A percentile compares a stretch with the other conserved stretches of the same genome.
Conservation (phyloP, 2,888 invertebrate species). For the Xestia c-nigrum region DNA sequence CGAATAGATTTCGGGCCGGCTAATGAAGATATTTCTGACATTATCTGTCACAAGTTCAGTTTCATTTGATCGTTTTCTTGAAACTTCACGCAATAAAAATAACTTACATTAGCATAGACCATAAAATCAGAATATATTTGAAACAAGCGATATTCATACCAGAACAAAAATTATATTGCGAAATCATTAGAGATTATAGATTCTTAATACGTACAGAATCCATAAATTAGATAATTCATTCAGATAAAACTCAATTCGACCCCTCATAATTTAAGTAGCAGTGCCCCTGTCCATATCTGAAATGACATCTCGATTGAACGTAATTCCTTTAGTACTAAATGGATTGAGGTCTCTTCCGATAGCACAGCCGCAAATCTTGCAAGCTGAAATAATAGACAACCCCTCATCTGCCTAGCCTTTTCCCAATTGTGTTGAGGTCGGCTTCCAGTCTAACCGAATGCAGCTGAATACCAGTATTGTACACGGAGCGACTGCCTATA, state of each 20-base stretch:
- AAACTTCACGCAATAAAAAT: neutral
- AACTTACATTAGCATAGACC: neutral
- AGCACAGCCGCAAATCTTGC: neutral
- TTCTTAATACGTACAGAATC: slow-evolving; percentile 22
- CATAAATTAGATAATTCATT: slow-evolving; percentile 18
- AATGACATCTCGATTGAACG: slow-evolving; percentile 34
- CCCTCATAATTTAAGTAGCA: slow-evolving; percentile 35
- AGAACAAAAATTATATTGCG: neutral
- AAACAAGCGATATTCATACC: neutral
- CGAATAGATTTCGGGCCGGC: neutral
- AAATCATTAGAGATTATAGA: slow-evolving; percentile 31
- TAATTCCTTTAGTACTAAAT: slow-evolving; percentile 35
- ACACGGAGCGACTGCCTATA: neutral
- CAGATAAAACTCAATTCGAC: slow-evolving; percentile 22
- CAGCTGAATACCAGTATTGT: neutral
- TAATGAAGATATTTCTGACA: neutral
- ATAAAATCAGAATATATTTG: no score
- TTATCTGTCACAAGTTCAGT: neutral
- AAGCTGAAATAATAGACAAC: slow-evolving; percentile 9
- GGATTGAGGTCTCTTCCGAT: slow-evolving; percentile 11
- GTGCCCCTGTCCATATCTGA: slow-evolving; percentile 35
- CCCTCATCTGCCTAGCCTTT: neutral
- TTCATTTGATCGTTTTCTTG: neutral
- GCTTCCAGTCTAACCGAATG: neutral
- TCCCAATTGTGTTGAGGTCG: neutral